phyloP scores from a whole-genome alignment of 2,797 vertebrate genomes.

The Halcyon leucocephala region DNA sequence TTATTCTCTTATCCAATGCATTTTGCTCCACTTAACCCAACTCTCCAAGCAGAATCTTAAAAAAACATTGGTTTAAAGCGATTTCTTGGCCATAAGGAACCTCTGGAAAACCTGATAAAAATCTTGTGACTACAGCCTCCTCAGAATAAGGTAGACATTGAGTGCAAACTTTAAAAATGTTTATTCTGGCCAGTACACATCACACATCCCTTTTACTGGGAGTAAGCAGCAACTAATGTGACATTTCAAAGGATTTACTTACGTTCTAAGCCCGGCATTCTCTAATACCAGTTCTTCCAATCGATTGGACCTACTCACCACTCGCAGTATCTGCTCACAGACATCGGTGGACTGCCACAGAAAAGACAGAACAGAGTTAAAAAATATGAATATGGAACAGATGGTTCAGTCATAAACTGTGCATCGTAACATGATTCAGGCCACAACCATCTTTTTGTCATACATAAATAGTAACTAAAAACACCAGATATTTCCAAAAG shows the following conservation, averaged over 20 bases:
- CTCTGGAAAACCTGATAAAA: background rate
- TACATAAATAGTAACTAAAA: background rate
- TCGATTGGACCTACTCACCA: constrained; percentile 91
- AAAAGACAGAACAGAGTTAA: constrained; percentile 50
- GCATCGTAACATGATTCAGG: background rate
- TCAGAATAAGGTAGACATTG: background rate
- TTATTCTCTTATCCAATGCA: background rate
- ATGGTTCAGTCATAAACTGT: background rate
- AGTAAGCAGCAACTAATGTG: background rate
- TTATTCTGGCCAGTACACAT: background rate
- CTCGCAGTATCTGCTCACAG: constrained; percentile 94
- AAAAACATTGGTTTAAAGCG: background rate
- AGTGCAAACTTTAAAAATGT: background rate
- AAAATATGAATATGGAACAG: background rate
- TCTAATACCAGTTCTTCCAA: constrained; percentile 94
- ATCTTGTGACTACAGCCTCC: background rate
- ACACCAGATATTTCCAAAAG: background rate
- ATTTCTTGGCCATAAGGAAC: background rate
- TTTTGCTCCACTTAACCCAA: background rate
- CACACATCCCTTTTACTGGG: background rate
- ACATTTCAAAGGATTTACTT: constrained; percentile 69
- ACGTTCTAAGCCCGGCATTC: constrained; percentile 95
- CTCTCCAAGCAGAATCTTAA: background rate
- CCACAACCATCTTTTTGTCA: background rate
- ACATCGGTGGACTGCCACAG: constrained; percentile 89